Evolutionary conservation across 1,140 invertebrate genomes (phyloP).

Genomic region (Anoplophora glabripennis): DNA sequence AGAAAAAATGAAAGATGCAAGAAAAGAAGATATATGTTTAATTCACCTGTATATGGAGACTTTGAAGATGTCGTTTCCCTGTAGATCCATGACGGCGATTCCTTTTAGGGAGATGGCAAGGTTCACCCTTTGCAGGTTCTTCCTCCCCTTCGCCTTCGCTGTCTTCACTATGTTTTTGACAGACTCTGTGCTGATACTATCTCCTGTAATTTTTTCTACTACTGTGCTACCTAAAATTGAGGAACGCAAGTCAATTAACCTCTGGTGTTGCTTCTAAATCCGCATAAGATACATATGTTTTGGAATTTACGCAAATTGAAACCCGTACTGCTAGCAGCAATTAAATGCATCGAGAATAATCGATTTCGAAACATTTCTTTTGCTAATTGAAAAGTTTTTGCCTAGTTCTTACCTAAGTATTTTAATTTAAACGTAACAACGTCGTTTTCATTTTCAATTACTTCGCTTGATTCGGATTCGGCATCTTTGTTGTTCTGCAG

Average conservation of each 20-base stretch:
- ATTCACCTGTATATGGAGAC: conserved; percentile 79
- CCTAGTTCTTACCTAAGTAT: conserved; percentile 54
- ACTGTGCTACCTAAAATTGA: conserved; percentile 57
- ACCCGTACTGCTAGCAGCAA: too few relatives aligned
- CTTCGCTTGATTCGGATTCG: conserved; percentile 51
- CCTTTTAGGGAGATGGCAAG: conserved; percentile 71
- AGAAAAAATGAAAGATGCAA: too few relatives aligned
- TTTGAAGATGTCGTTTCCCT: conserved; percentile 70
- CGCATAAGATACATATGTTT: too few relatives aligned
- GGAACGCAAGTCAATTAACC: background rate
- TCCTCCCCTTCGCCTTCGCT: conserved; percentile 66
- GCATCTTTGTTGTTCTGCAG: conserved; percentile 60
- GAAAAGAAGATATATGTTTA: background rate
- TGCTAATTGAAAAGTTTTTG: too few relatives aligned
- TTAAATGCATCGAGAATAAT: too few relatives aligned
- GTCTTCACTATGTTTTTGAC: conserved; percentile 69
- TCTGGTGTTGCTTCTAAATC: too few relatives aligned
- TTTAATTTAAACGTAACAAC: conserved; percentile 67
- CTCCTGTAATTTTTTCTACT: conserved; percentile 62
- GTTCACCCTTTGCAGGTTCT: conserved; percentile 69
- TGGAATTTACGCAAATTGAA: too few relatives aligned
- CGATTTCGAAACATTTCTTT: too few relatives aligned
- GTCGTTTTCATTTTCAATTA: conserved; percentile 53
- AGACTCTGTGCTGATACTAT: conserved; percentile 64
- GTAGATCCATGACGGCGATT: conserved; percentile 67